A percentile compares a stretch with the other conserved stretches of the same genome.
Evolutionary conservation across 2,888 invertebrate species (phyloP).

Genomic region (Marronus borbonicus): DNA sequence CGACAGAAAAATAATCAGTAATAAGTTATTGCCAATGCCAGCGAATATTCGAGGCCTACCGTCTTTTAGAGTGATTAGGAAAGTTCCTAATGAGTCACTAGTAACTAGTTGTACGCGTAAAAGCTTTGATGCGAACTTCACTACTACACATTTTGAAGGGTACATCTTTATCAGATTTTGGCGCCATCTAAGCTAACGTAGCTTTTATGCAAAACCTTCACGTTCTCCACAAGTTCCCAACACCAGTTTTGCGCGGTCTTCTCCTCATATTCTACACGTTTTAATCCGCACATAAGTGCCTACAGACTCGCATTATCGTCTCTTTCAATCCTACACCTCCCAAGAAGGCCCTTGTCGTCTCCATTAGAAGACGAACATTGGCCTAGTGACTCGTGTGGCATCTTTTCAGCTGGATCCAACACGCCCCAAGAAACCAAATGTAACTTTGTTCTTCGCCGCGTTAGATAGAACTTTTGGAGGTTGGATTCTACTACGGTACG

Average conservation of each 20-base stretch:
- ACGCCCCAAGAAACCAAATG: constrained; percentile 14
- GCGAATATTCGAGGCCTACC: too few relatives aligned
- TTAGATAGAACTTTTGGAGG: constrained; percentile 27
- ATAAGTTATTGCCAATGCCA: too few relatives aligned
- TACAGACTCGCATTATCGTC: constrained; percentile 15
- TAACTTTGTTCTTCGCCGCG: constrained; percentile 38
- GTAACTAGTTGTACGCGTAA: not conserved
- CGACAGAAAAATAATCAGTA: too few relatives aligned
- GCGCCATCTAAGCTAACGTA: too few relatives aligned
- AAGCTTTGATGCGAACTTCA: not conserved
- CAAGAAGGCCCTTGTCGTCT: constrained; percentile 5
- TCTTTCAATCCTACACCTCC: not conserved
- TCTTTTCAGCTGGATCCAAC: constrained; percentile 11
- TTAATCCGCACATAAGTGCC: constrained; percentile 30
- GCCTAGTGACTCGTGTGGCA: constrained; percentile 5
- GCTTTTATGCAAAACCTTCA: not conserved
- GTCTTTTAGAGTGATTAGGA: too few relatives aligned
- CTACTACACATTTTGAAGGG: not conserved
- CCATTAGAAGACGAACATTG: constrained; percentile 1
- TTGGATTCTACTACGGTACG: not conserved
- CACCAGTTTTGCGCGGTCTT: not conserved
- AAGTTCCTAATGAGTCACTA: too few relatives aligned
- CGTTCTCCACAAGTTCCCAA: not conserved
- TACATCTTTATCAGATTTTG: too few relatives aligned
- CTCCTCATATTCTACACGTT: constrained; percentile 9